A percentile compares a stretch with the other conserved stretches of the same genome.
Conservation (phyloP, 1,140 invertebrate species). For the Sarcophaga bullata region DNA sequence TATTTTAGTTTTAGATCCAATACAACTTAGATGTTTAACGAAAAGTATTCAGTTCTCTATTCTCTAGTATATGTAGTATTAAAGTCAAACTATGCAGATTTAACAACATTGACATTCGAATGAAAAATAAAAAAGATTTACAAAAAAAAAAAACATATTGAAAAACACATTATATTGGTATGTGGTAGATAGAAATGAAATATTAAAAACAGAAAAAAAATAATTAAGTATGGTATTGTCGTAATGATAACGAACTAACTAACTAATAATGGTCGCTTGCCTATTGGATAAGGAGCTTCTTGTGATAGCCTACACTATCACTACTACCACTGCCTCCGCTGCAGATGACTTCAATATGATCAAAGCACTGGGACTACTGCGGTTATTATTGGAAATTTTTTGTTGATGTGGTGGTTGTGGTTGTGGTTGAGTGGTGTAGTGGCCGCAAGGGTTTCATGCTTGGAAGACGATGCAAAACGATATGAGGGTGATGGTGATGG, state of each 20-base stretch:
- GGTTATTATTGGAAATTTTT: constrained; percentile 40
- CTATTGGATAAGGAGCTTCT: constrained; percentile 46
- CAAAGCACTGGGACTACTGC: constrained; percentile 45
- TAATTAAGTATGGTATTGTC: not conserved
- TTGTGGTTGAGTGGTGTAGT: constrained; percentile 28
- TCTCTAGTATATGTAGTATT: too few relatives aligned
- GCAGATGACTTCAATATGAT: constrained; percentile 43
- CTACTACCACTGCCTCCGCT: constrained; percentile 45
- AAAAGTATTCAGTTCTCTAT: too few relatives aligned
- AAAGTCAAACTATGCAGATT: too few relatives aligned
- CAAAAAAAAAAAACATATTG: too few relatives aligned
- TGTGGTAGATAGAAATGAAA: too few relatives aligned
- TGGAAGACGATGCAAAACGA: constrained; percentile 45
- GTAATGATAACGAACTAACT: not conserved
- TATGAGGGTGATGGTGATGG: constrained; percentile 45
- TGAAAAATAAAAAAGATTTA: too few relatives aligned
- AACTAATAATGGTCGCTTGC: constrained; percentile 43
- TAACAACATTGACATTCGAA: too few relatives aligned
- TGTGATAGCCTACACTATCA: constrained; percentile 46
- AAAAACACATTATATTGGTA: too few relatives aligned
- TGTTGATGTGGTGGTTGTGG: constrained; percentile 36
- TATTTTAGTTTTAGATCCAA: too few relatives aligned
- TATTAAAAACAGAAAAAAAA: too few relatives aligned
- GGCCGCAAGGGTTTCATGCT: constrained; percentile 42
- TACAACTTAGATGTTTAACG: too few relatives aligned